Evolutionary conservation across 2,888 invertebrate genomes (phyloP).

Genomic region (Boloria euphrosyne): DNA sequence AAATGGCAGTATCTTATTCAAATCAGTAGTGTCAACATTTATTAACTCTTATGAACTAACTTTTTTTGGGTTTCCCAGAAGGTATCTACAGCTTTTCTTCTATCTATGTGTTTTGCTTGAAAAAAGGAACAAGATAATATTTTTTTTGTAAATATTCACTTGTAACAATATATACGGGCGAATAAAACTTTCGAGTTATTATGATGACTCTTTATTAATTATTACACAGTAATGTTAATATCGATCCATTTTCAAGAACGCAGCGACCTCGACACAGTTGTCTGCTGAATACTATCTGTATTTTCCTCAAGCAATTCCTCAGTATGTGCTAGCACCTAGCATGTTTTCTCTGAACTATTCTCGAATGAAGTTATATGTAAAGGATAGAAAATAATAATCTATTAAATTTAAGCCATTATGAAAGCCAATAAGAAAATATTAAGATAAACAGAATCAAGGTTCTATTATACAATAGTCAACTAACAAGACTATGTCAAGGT

Average conservation of each 20-base stretch:
- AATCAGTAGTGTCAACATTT: conserved; percentile 15
- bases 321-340: conserved; percentile 19
- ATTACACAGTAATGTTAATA: conserved; percentile 41
- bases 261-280: conserved; percentile 55
- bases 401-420: too few relatives aligned
- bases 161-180: not conserved
- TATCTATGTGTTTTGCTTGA: too few relatives aligned
- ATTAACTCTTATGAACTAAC: not conserved
- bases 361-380: not conserved
- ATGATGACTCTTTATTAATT: conserved; percentile 22
- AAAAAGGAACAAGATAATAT: too few relatives aligned
- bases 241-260: conserved; percentile 54
- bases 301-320: conserved; percentile 47
- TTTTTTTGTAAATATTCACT: not conserved
- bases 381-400: not conserved
- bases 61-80: conserved; percentile 6
- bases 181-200: not conserved
- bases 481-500: conserved; percentile 53
- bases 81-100: not conserved
- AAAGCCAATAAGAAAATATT: too few relatives aligned
- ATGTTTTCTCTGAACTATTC: conserved; percentile 28
- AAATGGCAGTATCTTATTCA: conserved; percentile 14
- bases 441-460: conserved; percentile 28
- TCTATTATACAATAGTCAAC: conserved; percentile 37
- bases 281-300: conserved; percentile 46